Evolutionary conservation across 2,888 invertebrate species (phyloP), one percentile per base, ranked within the genome.

Genomic region (Dysmachus trigonus): DNA sequence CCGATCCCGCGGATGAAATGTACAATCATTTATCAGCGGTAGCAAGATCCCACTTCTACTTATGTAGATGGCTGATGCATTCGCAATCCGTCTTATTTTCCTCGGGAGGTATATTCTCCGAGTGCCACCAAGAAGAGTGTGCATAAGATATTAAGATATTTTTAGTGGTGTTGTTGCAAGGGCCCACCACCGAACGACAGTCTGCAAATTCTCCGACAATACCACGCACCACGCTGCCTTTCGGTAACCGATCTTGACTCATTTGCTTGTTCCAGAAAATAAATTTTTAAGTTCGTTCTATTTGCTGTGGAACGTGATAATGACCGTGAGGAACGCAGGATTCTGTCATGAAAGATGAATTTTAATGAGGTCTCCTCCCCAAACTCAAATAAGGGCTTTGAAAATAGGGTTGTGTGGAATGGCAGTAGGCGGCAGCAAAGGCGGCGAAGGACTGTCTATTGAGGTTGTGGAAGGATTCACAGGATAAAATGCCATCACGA

Each of bases 401-500:
- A n/a, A n/a, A 31, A 73, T n/a, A 30, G 22, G 22, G 33, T 18
- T 22, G 38, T 38, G 18, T 22, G 38, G 33, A 2, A 38, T 38
- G 33, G 38, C n/a, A n/a, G n/a, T n/a, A n/a, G n/a, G n/a, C n/a
- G n/a, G n/a, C n/a, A n/a, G n/a, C n/a, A n/a, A n/a, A n/a, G n/a
- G n/a, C 27, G 30, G 41, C 62, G 72, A 82, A 62, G 62, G 22
- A 10, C 41, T 41, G 41, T 7, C 1, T 47, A 77, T 51, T n/a
- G n/a, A n/a, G n/a, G 38, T 30, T 15, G 71, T 72, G 53, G 72
- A 83, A 83, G 83, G 83, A 72, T 72, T 83, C 72, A 15, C n/a
- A 27, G 13, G 31, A 72, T 71, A 83, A n/a, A 83, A 83, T 83
- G 41, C 83, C 83, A 83, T 83, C 83, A 83, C 72, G 83, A 83